Base-by-base conservation (phyloP, 2,888 invertebrate species). In the Drosophila mulleri region DNA sequence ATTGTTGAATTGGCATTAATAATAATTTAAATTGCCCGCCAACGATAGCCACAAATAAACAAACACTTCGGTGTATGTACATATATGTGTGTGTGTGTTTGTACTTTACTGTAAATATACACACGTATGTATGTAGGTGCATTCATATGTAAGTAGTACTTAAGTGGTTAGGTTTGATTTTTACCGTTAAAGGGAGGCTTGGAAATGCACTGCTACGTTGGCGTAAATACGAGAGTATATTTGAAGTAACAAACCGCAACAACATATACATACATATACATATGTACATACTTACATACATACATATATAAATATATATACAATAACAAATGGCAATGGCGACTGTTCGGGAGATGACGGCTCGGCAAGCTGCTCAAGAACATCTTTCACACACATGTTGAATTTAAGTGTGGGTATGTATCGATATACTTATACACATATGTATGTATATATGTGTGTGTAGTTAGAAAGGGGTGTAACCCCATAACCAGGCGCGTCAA, bases 1-100 rank as follows among this genome's bases (percentile, higher is more conserved):
- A 87, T 68, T 85, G 80, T 80, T 74, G 83, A 83, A 88, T 83
- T 83, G 53, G 78, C 83, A 83, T 75, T 83, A 69, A 88, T 74
- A 80, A 86, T 65, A 83, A 74, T 83, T 79, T 69, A 57, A 82
- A 73, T 65, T 71, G 64, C 68, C 68, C 73, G 78, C 77, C 65
- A 67, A 67, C 48, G 72, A 47, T 48, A 52, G 41, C 72, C 76
- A 68, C 65, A 68, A 78, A 78, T 81, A 78, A 80, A 76, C 65
- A 81, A 78, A 66, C 72, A 63, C 29, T 47, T 41, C 5, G 18
- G 12, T 35, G 16, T 48, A 12, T 9, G 8, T 29, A 7, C 1
- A 26, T 26, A 7, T 8, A 1, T 29, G 8, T 35, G 37, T 14
- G 37, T 42, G 23, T 23, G 14, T 56, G 35, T 56, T 14, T 59